Evolutionary conservation across 1,140 invertebrate species (phyloP).

Genomic region (Drosophila quadrilineata): DNA sequence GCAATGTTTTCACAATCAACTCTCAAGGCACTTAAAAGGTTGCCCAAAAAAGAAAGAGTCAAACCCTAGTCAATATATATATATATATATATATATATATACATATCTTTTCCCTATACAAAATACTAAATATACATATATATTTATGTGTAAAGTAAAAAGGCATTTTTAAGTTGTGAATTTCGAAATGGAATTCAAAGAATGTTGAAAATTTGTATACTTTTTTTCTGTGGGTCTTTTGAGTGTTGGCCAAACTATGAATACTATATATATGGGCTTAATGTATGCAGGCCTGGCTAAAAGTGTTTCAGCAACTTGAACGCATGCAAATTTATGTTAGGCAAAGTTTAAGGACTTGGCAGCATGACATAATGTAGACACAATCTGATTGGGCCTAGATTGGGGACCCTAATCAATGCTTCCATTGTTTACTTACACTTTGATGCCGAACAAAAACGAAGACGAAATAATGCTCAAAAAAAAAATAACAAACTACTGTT

Average conservation of each 20-base stretch:
- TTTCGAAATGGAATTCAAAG: too few species aligned
- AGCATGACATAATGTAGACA: not conserved
- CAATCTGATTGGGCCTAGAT: constrained; percentile 20
- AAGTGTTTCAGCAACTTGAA: constrained; percentile 46
- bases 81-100: too few species aligned
- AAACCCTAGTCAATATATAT: too few species aligned
- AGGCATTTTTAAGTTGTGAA: too few species aligned
- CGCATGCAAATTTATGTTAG: constrained; percentile 57
- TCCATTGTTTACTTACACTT: constrained; percentile 21
- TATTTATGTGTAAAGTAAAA: too few species aligned
- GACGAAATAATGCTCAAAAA: not conserved
- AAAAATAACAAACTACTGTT: constrained; percentile 24
- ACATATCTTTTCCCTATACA: too few species aligned
- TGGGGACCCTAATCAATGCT: constrained; percentile 42
- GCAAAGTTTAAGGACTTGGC: constrained; percentile 15
- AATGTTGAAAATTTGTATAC: too few species aligned
- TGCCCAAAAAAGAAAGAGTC: not conserved
- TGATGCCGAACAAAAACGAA: constrained; percentile 1
- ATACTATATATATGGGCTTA: constrained; percentile 29
- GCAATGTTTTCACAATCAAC: too few species aligned
- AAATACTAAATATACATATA: too few species aligned
- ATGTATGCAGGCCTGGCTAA: constrained; percentile 50
- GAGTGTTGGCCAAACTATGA: constrained; percentile 19
- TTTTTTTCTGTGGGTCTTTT: too few species aligned
- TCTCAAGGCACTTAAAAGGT: not conserved